Conservation (phyloP, 2,113 vertebrate genomes). For the Dipodomys spectabilis region DNA sequence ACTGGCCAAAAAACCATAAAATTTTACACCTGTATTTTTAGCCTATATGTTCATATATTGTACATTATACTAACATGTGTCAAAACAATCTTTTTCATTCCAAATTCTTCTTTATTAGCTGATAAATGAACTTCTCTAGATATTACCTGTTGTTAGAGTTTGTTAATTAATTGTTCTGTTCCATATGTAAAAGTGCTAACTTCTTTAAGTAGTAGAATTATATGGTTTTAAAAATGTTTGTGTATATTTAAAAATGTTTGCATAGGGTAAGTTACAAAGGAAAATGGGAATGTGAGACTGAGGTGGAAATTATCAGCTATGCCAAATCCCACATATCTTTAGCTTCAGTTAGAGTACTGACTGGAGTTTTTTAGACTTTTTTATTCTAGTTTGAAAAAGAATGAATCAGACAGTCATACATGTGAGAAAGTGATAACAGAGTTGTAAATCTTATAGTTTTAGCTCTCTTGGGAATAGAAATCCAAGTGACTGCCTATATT, state of each 20-base stretch:
- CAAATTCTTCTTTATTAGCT: neutral
- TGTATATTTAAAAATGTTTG: slow-evolving; percentile 4
- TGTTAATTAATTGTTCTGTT: slow-evolving; percentile 9
- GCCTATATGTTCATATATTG: neutral
- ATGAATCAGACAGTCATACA: neutral
- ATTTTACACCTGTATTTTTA: too few relatives aligned
- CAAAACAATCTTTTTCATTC: neutral
- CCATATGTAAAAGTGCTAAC: neutral
- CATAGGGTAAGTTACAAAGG: neutral
- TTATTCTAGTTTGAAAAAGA: slow-evolving; percentile 49
- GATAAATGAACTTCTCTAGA: neutral
- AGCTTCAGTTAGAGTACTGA: neutral
- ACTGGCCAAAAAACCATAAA: too few relatives aligned
- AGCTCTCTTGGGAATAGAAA: neutral
- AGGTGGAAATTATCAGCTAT: slow-evolving; percentile 39
- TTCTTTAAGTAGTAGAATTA: neutral
- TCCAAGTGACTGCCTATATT: neutral
- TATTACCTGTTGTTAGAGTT: neutral
- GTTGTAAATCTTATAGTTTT: slow-evolving; percentile 26
- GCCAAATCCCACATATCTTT: neutral
- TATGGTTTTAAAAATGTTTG: neutral
- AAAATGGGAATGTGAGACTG: slow-evolving; percentile 4
- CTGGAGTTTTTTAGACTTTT: neutral
- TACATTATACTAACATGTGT: neutral
- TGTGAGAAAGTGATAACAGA: neutral